phyloP scores from a whole-genome alignment of 2,113 vertebrate genomes.

The Manacus vitellinus region DNA sequence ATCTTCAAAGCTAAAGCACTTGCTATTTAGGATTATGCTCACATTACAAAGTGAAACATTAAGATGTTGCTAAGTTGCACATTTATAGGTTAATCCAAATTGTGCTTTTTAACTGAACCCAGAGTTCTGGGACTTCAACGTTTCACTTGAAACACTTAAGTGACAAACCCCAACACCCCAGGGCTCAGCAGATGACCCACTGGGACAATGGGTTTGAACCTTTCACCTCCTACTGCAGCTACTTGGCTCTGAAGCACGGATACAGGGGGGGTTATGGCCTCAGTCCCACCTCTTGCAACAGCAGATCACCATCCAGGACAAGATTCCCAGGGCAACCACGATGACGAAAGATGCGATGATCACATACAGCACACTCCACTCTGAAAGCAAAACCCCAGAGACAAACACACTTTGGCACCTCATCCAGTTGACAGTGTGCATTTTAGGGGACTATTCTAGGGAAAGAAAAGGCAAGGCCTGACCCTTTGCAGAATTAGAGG shows the following conservation, averaged over 20 bases:
- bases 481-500: not conserved
- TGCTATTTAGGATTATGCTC: not conserved
- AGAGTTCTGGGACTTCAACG: not conserved
- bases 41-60: not conserved
- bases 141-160: not conserved
- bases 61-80: not conserved
- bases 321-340: slow-evolving; percentile 86
- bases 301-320: slow-evolving; percentile 89
- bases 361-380: slow-evolving; percentile 98
- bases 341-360: slow-evolving; percentile 93
- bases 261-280: not conserved
- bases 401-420: not conserved
- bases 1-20: not conserved
- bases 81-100: slow-evolving; percentile 7
- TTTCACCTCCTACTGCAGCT: not conserved
- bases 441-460: not conserved
- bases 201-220: not conserved
- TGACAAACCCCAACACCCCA: not conserved
- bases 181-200: not conserved
- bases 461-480: not conserved
- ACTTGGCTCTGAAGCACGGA: not conserved
- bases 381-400: slow-evolving; percentile 74
- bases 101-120: not conserved
- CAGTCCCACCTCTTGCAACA: slow-evolving; percentile 89
- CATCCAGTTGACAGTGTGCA: fast-evolving